These are phyloP conservation scores for Ephialtes manifestator DNA, from an alignment of 2,888 invertebrate genomes.

Conservation along the genomic window DNA sequence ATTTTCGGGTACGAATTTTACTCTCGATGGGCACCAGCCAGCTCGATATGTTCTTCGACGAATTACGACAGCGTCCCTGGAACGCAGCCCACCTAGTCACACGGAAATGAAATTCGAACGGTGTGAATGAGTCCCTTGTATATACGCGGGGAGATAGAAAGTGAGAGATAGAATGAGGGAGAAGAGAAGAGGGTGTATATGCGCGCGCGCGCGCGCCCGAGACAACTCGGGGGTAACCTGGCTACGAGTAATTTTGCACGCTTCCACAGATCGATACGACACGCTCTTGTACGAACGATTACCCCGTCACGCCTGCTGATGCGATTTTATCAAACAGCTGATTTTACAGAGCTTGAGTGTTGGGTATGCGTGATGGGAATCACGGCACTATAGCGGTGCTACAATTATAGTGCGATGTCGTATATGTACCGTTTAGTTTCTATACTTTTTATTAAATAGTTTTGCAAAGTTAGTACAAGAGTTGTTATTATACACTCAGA, in stretches of 20 bases:
- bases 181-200: constrained; percentile 3
- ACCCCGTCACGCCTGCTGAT: constrained; percentile 68
- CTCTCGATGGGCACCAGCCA: constrained; percentile 21
- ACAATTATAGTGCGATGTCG: background rate
- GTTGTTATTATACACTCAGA: background rate
- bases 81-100: constrained; percentile 26
- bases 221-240: constrained; percentile 44
- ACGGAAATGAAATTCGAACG: constrained; percentile 54
- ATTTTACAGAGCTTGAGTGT: constrained; percentile 61
- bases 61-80: constrained; percentile 28
- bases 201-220: constrained; percentile 36
- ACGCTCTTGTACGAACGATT: constrained; percentile 65
- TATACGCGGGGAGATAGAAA: background rate
- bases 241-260: constrained; percentile 66
- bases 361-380: constrained; percentile 13
- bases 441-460: background rate
- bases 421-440: background rate
- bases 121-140: constrained; percentile 55
- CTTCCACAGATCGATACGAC: constrained; percentile 65
- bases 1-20: constrained; percentile 29
- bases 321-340: constrained; percentile 69
- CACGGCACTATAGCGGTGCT: background rate
- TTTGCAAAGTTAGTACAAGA: background rate
- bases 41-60: constrained; percentile 41
- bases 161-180: background rate